Evolutionary conservation across 2,888 invertebrate species (phyloP), one percentile per base, ranked within the genome.

Genomic region (Epistrophe eligans): DNA sequence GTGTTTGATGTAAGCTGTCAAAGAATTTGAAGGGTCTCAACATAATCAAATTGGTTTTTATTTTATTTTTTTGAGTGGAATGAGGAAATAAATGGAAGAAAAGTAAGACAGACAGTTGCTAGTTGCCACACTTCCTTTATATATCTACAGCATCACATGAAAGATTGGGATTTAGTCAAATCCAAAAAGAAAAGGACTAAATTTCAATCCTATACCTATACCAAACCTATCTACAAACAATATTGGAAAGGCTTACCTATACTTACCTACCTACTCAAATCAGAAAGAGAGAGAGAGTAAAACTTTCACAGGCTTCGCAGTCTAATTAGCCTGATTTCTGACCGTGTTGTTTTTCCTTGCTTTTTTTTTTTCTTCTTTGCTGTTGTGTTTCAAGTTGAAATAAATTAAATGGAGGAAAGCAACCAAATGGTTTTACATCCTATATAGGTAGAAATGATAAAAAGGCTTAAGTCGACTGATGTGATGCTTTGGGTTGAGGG

Each of bases 311-410:
- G 72, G 76, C 77, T 80, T 80, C 70, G 57, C 62, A 57, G 58
- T 52, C 77, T 85, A 85, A 85, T 85, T 85, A 82, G 85, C 85
- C 74, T 74, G 85, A 77, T 85, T 85, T 81, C 81, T 80, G 73
- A 60, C 58, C 72, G 45, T 72, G 57, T 64, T 19, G 62, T 84
- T 55, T 84, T 55, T 60, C n/a, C 58, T 24, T 24, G 2, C 3
- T 24, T 24, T 24, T 24, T 66, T 52, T 52, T 38, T 74, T 55
- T 45, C 13, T 76, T 43, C 19, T 24, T 66, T 71, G 13, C 43
- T 32, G 40, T 13, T 40, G 15, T 57, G 38, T 48, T 67, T 77
- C 43, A 77, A 77, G 50, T 52, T 58, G 57, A 72, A 57, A 74
- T 70, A 45, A 74, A 76, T 52, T 74, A 70, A 70, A 73, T 35